Evolutionary conservation across 92 coral and sea anemone species (phyloP).

Genomic region (Zoanthus sociatus): DNA sequence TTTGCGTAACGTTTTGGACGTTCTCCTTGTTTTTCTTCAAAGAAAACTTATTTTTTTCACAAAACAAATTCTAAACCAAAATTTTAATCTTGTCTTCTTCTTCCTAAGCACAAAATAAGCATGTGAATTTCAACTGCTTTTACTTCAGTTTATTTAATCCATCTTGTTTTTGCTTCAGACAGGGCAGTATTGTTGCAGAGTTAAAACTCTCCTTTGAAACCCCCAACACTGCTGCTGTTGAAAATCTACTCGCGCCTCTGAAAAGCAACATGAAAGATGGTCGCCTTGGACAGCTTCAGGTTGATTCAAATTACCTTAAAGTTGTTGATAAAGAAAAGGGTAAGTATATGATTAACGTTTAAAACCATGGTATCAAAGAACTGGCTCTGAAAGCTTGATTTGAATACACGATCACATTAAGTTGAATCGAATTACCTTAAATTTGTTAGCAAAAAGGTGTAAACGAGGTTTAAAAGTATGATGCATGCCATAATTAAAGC

Average conservation of each 20-base stretch:
- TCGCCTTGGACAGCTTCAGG: constrained; percentile 16
- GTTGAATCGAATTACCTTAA: too few relatives aligned
- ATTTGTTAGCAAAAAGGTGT: too few relatives aligned
- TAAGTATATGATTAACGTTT: background rate
- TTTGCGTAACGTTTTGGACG: too few relatives aligned
- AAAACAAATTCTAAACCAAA: too few relatives aligned
- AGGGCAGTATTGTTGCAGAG: constrained; percentile 20
- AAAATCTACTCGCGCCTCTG: constrained; percentile 2
- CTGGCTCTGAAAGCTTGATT: background rate
- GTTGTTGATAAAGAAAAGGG: background rate
- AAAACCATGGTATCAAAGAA: background rate
- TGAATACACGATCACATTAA: background rate
- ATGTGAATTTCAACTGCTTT: background rate
- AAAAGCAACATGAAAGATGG: constrained; percentile 1
- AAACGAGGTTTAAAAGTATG: too few relatives aligned
- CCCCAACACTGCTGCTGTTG: background rate
- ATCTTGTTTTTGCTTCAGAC: background rate
- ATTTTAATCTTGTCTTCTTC: too few relatives aligned
- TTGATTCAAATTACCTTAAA: constrained; percentile 3
- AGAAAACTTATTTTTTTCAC: too few relatives aligned
- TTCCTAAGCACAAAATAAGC: background rate
- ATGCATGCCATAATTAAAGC: too few relatives aligned
- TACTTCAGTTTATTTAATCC: background rate
- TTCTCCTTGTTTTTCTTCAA: too few relatives aligned
- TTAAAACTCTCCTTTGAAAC: background rate